Evolutionary conservation across 2,797 vertebrate genomes (phyloP), one percentile per base, ranked within the genome.

Genomic region (Carapus acus): DNA sequence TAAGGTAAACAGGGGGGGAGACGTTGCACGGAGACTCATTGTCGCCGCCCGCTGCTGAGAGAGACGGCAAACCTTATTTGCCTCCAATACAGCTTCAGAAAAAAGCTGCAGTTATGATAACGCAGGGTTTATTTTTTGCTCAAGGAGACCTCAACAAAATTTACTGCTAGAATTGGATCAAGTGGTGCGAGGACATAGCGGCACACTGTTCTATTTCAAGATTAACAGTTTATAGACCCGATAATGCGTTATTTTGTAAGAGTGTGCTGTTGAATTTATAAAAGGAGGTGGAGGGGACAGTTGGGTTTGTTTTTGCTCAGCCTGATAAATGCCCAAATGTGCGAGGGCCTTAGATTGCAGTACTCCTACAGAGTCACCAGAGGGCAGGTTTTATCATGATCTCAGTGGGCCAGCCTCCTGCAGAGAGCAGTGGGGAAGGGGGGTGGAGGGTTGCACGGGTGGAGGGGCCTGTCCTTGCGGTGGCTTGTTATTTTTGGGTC

Each of bases 181-280:
- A 54, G 51, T 53, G 74, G 72, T 59, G 53, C 13, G 45, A 36
- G 39, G 48, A 83, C 62, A 81, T 75, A 73, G 73, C 62, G 45
- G 58, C 57, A 60, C 85, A 62, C 72, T 79, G 79, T 72, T 29
- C 74, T 82, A 75, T 88, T 87, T 84, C 47, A 69, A 62, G 71
- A 59, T 29, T 43, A 65, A 74, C 39, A 58, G 55, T 84, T 83
- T 79, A 83, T 73, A 72, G 62, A 58, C 50, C 43, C 74, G 54
- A 74, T 58, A 39, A 55, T 80, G 73, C 80, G 63, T 86, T 72
- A 81, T 84, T 88, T 78, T 81, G 43, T 42, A 69, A 75, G 67
- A 64, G 63, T 76, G 78, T 85, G 69, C 79, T 84, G 79, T 85
- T 86, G 83, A 86, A 87, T 73, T 71, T 81, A 83, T 80, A 77